Evolutionary conservation across 2,888 invertebrate genomes (phyloP), one percentile per base, ranked within the genome.

Genomic region (Amblyjoppa proteus): DNA sequence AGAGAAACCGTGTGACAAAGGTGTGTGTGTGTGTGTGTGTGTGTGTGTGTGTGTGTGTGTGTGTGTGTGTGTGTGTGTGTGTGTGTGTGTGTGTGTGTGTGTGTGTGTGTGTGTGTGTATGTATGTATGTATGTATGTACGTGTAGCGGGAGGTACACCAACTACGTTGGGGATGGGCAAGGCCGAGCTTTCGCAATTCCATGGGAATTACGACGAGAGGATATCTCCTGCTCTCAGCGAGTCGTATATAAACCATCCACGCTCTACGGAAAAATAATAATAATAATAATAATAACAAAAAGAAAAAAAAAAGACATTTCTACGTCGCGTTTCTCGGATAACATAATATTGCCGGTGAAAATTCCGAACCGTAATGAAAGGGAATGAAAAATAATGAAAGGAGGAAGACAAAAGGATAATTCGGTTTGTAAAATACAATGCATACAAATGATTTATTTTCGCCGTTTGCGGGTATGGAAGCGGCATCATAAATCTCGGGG

Each of bases 171-270:
- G 70, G 58, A n/a, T 20, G 66, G 58, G 80, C 68, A 58, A 75
- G 68, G 49, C 45, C 61, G 75, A 81, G 75, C 58, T 75, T 58
- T 58, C 58, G 75, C 69, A 81, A 69, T 81, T 74, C 69, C 81
- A 81, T 81, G 49, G 81, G 81, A 81, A 81, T 81, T 81, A 75
- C 81, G 75, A 81, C 69, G 81, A 76, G 66, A 76, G 49, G 68
- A 61, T 49, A 41, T 45, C 71, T 58, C 73, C n/a, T 16, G 45
- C 56, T 75, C 49, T 45, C 41, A 31, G 58, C 41, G 58, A 28
- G n/a, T 31, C 16, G 64, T 31, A 13, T 9, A 74, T 61, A 16
- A 56, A 2, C 53, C 20, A 11, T 11, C 58, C 58, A 13, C 58
- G 11, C 20, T 41, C 45, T 25, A 41, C 41, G 28, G 25, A 41